Conservation (phyloP, 2,113 vertebrate species). For the Sinocyclocheilus grahami region DNA sequence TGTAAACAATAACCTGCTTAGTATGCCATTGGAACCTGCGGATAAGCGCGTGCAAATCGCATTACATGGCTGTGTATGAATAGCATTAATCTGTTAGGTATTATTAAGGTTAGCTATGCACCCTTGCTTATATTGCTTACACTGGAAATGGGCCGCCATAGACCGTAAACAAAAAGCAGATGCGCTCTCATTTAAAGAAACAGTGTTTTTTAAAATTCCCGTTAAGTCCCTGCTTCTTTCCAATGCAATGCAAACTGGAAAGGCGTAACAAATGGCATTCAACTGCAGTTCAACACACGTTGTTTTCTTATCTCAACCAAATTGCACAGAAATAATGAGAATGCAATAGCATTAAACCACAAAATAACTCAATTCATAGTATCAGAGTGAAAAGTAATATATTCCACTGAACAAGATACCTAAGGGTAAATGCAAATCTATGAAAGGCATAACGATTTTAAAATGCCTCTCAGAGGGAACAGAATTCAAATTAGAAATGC, state of each 20-base stretch:
- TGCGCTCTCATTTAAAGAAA: constrained; percentile 8
- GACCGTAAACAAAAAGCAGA: neutral
- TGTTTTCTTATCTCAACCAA: neutral
- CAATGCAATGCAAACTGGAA: neutral
- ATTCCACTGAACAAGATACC: neutral
- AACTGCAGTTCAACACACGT: neutral
- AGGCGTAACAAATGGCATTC: neutral
- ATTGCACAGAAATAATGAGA: neutral
- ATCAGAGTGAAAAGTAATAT: neutral
- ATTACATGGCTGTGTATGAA: constrained; percentile 23
- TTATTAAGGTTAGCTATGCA: constrained; percentile 35
- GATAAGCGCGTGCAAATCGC: constrained; percentile 27
- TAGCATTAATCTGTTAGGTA: neutral
- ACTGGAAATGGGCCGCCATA: neutral
- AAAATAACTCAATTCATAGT: neutral
- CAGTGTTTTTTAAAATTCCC: neutral
- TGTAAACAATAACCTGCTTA: neutral
- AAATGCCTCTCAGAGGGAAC: neutral
- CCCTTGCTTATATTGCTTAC: neutral
- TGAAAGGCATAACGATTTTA: neutral
- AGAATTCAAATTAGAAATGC: neutral
- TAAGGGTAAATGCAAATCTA: constrained; percentile 18
- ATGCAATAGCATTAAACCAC: neutral
- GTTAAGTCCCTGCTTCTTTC: neutral
- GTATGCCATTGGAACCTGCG: neutral